Evolutionary conservation across 2,888 invertebrate species (phyloP).

Genomic region (Agriotes lineatus): DNA sequence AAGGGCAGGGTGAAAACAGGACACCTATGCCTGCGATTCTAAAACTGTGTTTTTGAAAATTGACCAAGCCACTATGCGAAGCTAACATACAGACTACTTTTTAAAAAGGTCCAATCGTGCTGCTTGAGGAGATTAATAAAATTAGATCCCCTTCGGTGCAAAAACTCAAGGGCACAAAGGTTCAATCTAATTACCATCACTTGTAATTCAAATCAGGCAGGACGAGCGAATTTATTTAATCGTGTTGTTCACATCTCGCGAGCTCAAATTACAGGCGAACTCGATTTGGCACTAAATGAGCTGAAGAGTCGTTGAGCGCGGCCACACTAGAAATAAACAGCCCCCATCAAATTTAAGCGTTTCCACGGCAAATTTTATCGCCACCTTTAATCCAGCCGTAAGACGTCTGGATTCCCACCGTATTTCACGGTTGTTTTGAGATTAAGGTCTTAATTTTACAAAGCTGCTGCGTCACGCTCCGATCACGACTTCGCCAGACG

Average conservation of each 20-base stretch:
- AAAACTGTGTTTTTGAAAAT: too few species aligned
- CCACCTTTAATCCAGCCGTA: slow-evolving; percentile 4
- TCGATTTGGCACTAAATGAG: slow-evolving; percentile 12
- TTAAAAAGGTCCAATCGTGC: too few species aligned
- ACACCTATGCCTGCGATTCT: too few species aligned
- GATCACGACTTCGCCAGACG: slow-evolving; percentile 13
- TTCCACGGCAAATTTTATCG: background rate
- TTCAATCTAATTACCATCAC: background rate
- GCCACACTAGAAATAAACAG: slow-evolving; percentile 14
- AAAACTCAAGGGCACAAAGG: background rate
- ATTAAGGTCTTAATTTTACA: slow-evolving; percentile 20
- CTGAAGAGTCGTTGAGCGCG: slow-evolving; percentile 3
- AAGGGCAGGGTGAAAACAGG: too few species aligned
- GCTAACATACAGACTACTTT: too few species aligned
- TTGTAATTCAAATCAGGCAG: slow-evolving; percentile 5
- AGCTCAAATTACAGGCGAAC: slow-evolving; percentile 12
- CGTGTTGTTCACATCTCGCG: slow-evolving; percentile 3
- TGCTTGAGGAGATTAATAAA: too few species aligned
- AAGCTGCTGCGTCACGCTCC: slow-evolving; percentile 20
- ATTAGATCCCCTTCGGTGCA: background rate
- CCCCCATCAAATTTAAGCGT: slow-evolving; percentile 4
- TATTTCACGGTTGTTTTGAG: slow-evolving; percentile 16
- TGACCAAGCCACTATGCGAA: too few species aligned
- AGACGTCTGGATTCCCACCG: slow-evolving; percentile 11
- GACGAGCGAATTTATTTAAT: slow-evolving; percentile 12